phyloP scores from a whole-genome alignment of 1,140 invertebrate genomes.

The Aphelenchoides besseyi region DNA sequence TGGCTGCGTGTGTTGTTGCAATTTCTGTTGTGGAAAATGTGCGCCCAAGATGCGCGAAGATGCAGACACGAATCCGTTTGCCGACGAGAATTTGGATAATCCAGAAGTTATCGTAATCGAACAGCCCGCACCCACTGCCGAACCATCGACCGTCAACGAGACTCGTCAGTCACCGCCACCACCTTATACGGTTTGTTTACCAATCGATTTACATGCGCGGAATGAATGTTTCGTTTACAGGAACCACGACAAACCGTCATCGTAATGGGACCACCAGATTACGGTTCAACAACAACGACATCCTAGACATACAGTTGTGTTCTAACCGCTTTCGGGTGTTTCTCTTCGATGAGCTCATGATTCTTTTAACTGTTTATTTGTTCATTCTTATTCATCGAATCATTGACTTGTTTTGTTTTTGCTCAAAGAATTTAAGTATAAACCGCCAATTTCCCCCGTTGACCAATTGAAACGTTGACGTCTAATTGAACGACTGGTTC shows the following conservation, averaged over 20 bases:
- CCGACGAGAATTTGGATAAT: background rate
- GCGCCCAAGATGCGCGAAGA: background rate
- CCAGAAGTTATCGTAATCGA: background rate
- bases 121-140: background rate
- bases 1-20: slow-evolving; percentile 47
- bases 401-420: no score
- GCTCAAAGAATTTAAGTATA: no score
- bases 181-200: background rate
- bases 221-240: background rate
- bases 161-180: background rate
- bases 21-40: slow-evolving; percentile 54
- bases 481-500: no score
- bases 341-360: no score
- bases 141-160: background rate
- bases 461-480: no score
- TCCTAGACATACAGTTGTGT: no score
- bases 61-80: background rate
- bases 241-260: background rate
- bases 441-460: no score
- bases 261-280: no score
- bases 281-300: no score
- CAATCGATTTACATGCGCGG: background rate
- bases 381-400: no score
- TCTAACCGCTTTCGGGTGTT: no score
- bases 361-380: no score